Evolutionary conservation across 1,140 invertebrate species (phyloP), one percentile per base, ranked within the genome.

Genomic region (Drosophila bipectinata): DNA sequence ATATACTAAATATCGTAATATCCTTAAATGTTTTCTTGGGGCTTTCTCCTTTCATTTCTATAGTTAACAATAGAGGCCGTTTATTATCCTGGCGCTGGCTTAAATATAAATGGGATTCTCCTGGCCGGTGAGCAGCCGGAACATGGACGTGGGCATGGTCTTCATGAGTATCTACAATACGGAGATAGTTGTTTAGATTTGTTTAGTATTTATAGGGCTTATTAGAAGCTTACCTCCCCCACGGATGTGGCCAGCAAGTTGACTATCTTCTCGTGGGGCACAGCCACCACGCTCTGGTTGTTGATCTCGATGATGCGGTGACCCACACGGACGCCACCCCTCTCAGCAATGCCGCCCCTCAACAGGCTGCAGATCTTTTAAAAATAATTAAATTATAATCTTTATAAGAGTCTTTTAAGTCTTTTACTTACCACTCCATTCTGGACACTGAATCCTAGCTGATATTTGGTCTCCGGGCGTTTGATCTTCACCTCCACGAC

Each of bases 121-220:
- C 93, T 99, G 99, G 59, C 99, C 99, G 68, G 99, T 99, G 89
- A 99, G 94, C 91, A 99, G 94, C 84, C 98, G 95, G 94, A 99
- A 99, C 97, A 99, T 99, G 48, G 99, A 99, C 62, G 99, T 99
- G 64, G 99, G 99, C 99, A 99, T 99, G 49, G 99, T 99, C 93
- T 99, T 99, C 98, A 99, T 99, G 75, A 99, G 94, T 85, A 99
- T 99, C 98, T 99, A 93, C 34, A 95, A 94, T 41, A 21, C 47
- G 15, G 8, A n/a, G 14, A 15, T 44, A 18, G 0, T 12, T 4
- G 3, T 4, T 12, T 37, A 4, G 10, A 4, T 37, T 37, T 37
- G 1, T 12, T 4, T n/a, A 12, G 3, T n/a, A 3, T 10, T 12
- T 12, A 10, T 9, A 10, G 8, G 8, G 1, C 2, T 9, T 3